Base-by-base conservation (phyloP, 2,888 invertebrate species). In the Chrysomela aeneicollis region DNA sequence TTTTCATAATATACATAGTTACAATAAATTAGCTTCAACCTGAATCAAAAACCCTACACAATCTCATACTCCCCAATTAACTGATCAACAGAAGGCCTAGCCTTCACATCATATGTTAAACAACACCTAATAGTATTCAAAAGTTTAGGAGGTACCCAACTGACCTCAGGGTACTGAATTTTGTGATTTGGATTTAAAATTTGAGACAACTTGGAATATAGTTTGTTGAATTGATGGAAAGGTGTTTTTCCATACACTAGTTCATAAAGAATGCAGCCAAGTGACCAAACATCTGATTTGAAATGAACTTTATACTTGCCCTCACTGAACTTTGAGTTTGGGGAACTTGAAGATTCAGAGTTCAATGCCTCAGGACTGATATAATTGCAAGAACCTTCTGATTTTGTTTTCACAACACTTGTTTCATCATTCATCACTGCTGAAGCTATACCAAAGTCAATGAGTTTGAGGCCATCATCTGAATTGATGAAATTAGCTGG, bases 381-480 rank as follows among this genome's bases (percentile, higher is more conserved):
- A 83, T 96, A 98, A 82, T 95, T 96, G 78, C 93, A 90, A 0
- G 98, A 97, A 54, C 98, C 98, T 62, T 92, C 89, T 68, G 91
- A 89, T 72, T 89, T 89, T 75, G 92, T 88, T 81, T 93, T 94
- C 58, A 93, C 87, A 63, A 97, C 92, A 76, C 93, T 94, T 0
- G 97, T 98, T 81, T 91, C 92, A 82, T 98, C 96, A 62, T 88
- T 87, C 73, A 93, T 91, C 71, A 98, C 88, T 58, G 91, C 90
- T 52, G 94, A 93, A 53, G 98, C 94, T 77, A 98, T 97, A 59
- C 98, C 98, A 85, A 98, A 98, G 85, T 98, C 98, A 72, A 98
- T 99, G 63, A 98, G 85, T 85, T 98, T 98, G 61, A 98, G 83
- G 10, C 91, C 87, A 1, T 93, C 94, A 68, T 90, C 88, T 5